phyloP scores from a whole-genome alignment of 92 coral and sea anemone species.

The Micromussa lordhowensis region DNA sequence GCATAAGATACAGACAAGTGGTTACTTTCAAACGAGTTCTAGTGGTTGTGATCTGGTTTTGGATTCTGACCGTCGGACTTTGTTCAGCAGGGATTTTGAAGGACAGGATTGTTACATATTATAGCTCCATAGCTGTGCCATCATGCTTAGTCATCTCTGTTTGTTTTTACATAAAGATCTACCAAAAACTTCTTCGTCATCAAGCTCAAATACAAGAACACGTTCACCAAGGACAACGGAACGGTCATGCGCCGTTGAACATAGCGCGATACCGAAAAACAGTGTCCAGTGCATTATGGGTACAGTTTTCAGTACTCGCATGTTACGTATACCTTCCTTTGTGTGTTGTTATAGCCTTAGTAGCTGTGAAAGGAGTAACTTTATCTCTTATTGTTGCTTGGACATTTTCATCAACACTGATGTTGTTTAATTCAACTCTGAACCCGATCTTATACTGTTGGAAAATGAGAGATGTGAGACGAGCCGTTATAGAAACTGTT shows the following conservation, averaged over 20 bases:
- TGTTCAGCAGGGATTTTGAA: no score
- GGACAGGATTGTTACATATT: background rate
- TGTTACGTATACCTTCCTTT: background rate
- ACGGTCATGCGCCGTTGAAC: constrained; percentile 1
- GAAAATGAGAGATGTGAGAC: constrained; percentile 16
- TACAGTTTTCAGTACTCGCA: background rate
- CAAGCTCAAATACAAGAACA: constrained; percentile 21
- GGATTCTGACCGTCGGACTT: background rate
- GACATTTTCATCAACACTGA: background rate
- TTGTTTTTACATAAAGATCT: background rate
- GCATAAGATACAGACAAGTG: constrained; percentile 1
- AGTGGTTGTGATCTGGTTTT: background rate
- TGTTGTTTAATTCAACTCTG: background rate
- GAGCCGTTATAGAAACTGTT: background rate
- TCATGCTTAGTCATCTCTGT: background rate
- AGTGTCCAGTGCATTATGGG: constrained; percentile 20
- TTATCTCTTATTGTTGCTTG: background rate
- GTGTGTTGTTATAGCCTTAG: background rate
- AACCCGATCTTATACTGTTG: constrained; percentile 22
- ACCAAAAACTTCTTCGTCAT: background rate
- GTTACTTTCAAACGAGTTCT: background rate
- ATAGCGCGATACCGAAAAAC: constrained; percentile 17
- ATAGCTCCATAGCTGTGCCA: background rate
- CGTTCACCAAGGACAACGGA: constrained; percentile 4
- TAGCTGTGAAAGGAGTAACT: background rate